Evolutionary conservation across 2,113 vertebrate species (phyloP).

Genomic region (Myiozetetes cayanensis): DNA sequence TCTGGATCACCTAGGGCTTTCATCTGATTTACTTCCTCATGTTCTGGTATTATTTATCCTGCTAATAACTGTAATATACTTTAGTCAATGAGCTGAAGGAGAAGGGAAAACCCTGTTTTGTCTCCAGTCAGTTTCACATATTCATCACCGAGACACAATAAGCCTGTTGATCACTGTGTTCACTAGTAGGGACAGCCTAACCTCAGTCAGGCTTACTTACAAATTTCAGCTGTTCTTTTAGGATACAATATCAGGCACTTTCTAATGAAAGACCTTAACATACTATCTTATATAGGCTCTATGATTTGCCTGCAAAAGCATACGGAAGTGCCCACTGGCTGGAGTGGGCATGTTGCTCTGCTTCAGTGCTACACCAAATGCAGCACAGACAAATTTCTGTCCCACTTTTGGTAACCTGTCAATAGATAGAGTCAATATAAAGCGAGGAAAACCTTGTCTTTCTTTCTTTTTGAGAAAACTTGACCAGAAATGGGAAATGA

Average conservation of each 20-base stretch:
- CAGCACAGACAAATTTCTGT: not conserved
- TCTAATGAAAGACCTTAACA: not conserved
- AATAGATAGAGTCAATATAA: not conserved
- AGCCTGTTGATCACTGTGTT: not conserved
- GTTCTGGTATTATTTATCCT: not conserved
- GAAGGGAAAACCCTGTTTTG: not conserved
- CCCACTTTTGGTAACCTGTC: not conserved
- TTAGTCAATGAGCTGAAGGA: not conserved
- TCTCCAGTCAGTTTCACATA: not conserved
- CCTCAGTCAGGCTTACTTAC: not conserved
- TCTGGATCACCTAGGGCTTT: not conserved
- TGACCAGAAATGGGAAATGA: not conserved
- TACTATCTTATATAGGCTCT: not conserved
- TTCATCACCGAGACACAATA: not conserved
- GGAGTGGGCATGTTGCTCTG: not conserved
- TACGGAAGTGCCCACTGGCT: not conserved
- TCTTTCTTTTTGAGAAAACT: not conserved
- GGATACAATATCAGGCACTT: not conserved
- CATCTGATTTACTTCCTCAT: not conserved
- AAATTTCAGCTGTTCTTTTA: not conserved
- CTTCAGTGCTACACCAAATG: not conserved
- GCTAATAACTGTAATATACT: not conserved
- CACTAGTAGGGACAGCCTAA: not conserved
- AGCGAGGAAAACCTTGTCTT: not conserved
- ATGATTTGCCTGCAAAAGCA: not conserved